These are phyloP conservation scores for Muscidifurax raptorellus DNA, from an alignment of 1,140 invertebrate genomes.

Conservation along the genomic window DNA sequence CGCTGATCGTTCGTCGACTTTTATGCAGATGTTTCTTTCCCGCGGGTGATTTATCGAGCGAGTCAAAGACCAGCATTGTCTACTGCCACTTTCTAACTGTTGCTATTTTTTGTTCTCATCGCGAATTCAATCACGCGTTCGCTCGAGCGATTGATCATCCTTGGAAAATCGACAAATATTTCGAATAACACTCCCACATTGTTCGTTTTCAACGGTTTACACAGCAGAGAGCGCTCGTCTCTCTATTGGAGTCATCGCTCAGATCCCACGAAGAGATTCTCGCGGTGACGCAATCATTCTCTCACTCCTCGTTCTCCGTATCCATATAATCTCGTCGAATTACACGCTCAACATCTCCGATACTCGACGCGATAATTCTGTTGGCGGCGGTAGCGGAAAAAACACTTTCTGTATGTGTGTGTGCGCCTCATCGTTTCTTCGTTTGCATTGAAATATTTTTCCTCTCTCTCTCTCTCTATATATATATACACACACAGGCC, in stretches of 20 bases:
- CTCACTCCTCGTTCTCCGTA: not conserved
- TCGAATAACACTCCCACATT: not conserved
- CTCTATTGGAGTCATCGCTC: not conserved
- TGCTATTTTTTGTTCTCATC: not conserved
- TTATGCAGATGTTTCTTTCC: not conserved
- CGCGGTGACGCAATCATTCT: not conserved
- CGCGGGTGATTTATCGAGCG: not conserved
- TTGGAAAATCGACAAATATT: not conserved
- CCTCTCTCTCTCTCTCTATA: not conserved
- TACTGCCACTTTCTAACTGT: not conserved
- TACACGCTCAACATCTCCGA: conserved; percentile 12
- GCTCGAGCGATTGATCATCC: not conserved
- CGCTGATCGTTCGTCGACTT: not conserved
- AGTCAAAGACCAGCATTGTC: not conserved
- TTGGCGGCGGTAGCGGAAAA: not conserved
- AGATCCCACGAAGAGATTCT: not conserved
- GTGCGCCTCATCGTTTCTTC: too few species aligned
- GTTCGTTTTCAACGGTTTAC: not conserved
- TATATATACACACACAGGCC: too few species aligned
- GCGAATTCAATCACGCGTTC: not conserved
- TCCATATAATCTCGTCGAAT: conserved; percentile 3
- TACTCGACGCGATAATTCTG: conserved; percentile 13
- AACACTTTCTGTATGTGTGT: not conserved
- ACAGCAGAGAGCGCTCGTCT: not conserved
- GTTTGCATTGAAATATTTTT: not conserved